Evolutionary conservation across 2,888 invertebrate genomes (phyloP), one percentile per base, ranked within the genome.

Genomic region (Altica lythri): DNA sequence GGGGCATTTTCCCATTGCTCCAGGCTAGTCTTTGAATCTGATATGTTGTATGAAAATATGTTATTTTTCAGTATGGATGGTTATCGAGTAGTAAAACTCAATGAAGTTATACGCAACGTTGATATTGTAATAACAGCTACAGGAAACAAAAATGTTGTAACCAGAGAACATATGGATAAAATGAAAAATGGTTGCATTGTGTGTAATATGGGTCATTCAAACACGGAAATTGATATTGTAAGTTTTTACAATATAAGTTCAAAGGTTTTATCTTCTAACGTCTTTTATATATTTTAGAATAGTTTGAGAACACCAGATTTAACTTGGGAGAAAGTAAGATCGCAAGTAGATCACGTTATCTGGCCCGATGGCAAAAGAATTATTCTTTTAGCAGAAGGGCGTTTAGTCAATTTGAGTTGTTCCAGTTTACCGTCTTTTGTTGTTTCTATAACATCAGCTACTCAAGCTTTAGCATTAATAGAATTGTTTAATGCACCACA

Each of bases 101-200:
- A 92, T 71, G 96, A 97, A 81, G 94, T 96, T 25, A 89, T 90
- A 62, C 84, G 94, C 48, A 90, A 88, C 75, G 92, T 95, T 53
- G 97, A 97, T 77, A 93, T 97, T 71, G 89, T 97, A 35, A 91
- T 97, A 66, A 96, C 97, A n/a, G 96, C 96, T 42, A 96, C 97
- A 0, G 96, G 96, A 22, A 97, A 96, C 76, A 96, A 96, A 77
- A 95, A 95, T 71, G 96, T 97, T 4, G 95, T 97, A 14, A 92
- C 91, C 0, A 83, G 95, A 2, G 94, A 95, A 65, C 94, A 95
- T 72, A 93, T 95, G 93, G 95, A 96, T 75, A 88, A 93, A 67
- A 92, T 95, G 92, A 95, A 94, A 78, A 94, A 90, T 73, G 95
- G 95, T 22, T 94, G 94, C 74, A 90, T 95, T 50, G 87, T 96